A percentile compares a stretch with the other conserved stretches of the same genome.
Conservation (phyloP, 1,140 invertebrate genomes). For the Helicorthomorpha holstii region DNA sequence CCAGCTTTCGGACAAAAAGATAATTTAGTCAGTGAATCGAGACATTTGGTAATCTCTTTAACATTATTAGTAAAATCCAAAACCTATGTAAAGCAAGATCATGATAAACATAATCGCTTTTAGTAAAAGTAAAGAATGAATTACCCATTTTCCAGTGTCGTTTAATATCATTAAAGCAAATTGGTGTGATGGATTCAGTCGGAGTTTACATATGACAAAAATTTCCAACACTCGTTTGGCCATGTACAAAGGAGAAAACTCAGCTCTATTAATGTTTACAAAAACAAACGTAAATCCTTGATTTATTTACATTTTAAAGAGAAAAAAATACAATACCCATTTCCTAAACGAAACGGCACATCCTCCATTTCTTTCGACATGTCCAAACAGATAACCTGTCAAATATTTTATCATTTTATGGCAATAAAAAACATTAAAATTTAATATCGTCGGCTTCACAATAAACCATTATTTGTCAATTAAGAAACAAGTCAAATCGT, state of each 20-base stretch:
- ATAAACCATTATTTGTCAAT: too few species aligned
- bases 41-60: conserved; percentile 34
- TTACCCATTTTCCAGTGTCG: conserved; percentile 33
- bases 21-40: conserved; percentile 37
- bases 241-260: conserved; percentile 38
- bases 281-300: neutral
- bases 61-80: conserved; percentile 43
- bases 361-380: conserved; percentile 39
- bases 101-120: neutral
- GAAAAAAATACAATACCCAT: conserved; percentile 27
- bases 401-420: neutral
- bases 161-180: conserved; percentile 44
- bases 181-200: conserved; percentile 42
- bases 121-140: neutral
- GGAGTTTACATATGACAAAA: conserved; percentile 43
- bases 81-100: conserved; percentile 16
- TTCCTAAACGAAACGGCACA: conserved; percentile 35
- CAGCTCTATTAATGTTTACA: neutral
- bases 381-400: conserved; percentile 39
- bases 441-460: too few species aligned
- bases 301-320: neutral
- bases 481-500: too few species aligned
- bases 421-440: neutral
- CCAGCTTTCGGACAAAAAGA: conserved; percentile 24
- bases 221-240: conserved; percentile 42